phyloP scores from a whole-genome alignment of 2,797 vertebrate genomes.

The Chelonia mydas region DNA sequence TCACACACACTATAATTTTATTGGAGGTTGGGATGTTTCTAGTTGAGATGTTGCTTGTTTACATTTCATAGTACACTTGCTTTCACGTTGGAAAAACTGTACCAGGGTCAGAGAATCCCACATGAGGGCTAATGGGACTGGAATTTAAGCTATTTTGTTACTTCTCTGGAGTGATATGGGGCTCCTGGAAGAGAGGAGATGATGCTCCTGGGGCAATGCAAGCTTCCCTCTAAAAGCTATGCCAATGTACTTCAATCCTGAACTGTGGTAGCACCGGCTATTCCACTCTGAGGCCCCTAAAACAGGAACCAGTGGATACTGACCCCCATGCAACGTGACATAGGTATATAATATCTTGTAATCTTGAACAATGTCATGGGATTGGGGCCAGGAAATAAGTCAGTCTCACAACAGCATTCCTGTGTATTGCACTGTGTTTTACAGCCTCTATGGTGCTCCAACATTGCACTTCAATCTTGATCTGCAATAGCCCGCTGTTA shows the following conservation, averaged over 20 bases:
- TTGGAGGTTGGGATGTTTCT: not conserved
- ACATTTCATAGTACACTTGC: not conserved
- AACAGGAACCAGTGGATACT: not conserved
- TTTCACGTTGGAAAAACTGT: not conserved
- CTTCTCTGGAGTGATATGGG: not conserved
- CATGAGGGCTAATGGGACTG: not conserved
- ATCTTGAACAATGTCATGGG: not conserved
- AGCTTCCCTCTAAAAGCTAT: not conserved
- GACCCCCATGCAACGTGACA: not conserved
- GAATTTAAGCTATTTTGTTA: not conserved
- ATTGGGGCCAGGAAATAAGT: not conserved
- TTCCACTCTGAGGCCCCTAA: not conserved
- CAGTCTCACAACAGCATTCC: slow-evolving; percentile 22
- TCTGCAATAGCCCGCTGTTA: not conserved
- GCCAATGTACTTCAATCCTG: not conserved
- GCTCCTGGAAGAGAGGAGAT: not conserved
- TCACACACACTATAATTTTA: not conserved
- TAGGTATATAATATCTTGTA: not conserved
- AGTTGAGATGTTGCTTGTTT: not conserved
- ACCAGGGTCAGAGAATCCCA: not conserved
- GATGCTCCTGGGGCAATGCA: not conserved
- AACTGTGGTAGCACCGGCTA: not conserved
- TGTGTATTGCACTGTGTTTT: not conserved
- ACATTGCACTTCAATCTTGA: not conserved
- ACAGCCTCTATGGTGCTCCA: not conserved